phyloP scores from a whole-genome alignment of 1,140 invertebrate genomes.

The Scaptomyza pallida region DNA sequence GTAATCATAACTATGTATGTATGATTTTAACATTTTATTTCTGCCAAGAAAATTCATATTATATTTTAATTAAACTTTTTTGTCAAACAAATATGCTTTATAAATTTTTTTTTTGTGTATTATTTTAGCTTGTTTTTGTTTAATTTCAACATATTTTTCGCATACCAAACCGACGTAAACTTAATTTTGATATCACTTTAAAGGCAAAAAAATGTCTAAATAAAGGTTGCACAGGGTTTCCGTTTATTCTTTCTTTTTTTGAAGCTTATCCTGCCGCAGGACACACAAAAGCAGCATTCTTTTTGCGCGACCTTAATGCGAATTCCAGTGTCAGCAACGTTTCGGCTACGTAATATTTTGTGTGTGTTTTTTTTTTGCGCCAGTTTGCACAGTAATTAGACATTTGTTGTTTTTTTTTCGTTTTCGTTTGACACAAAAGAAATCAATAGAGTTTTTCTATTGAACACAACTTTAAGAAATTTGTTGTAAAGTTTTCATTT shows the following conservation, averaged over 20 bases:
- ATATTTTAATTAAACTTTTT: background rate
- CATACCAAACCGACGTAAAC: constrained; percentile 7
- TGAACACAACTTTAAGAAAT: background rate
- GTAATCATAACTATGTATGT: too few species aligned
- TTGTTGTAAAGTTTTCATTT: background rate
- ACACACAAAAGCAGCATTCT: constrained; percentile 2
- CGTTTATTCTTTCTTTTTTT: constrained; percentile 1
- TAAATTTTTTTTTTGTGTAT: background rate
- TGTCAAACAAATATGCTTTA: too few species aligned
- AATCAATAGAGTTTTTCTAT: constrained; percentile 31
- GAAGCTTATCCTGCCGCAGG: constrained; percentile 35
- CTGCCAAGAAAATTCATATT: background rate
- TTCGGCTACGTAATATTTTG: constrained; percentile 50
- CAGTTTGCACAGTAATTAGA: constrained; percentile 43
- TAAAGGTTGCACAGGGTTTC: constrained; percentile 7
- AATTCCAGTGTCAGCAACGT: constrained; percentile 26
- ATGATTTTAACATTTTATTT: background rate
- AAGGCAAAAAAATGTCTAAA: background rate
- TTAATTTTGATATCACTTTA: constrained; percentile 25
- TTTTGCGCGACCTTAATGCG: constrained; percentile 39
- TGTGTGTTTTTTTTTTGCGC: constrained; percentile 9
- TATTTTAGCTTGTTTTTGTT: background rate
- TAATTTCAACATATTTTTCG: background rate
- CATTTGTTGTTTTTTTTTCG: constrained; percentile 9
- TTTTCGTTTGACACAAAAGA: constrained; percentile 30